phyloP scores from a whole-genome alignment of 2,888 invertebrate species.

The Drosophila affinis region DNA sequence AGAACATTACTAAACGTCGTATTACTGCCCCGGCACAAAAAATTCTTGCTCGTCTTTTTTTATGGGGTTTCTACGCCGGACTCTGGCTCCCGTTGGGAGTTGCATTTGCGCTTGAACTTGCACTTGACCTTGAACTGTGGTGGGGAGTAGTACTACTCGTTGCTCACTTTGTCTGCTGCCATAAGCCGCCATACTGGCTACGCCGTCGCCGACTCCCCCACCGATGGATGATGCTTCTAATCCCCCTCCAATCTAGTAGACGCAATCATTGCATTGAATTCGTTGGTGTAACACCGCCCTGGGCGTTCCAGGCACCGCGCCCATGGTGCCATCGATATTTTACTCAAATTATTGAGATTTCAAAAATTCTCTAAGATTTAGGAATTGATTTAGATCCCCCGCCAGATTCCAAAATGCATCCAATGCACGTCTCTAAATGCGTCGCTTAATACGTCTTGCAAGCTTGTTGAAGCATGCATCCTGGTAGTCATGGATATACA shows the following conservation, averaged over 20 bases:
- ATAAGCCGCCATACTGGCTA: conserved; percentile 72
- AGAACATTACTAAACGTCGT: no score
- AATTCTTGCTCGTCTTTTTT: conserved; percentile 81
- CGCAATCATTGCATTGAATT: no score
- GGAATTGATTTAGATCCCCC: conserved; percentile 21
- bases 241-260: conserved; percentile 29
- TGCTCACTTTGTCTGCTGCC: conserved; percentile 83
- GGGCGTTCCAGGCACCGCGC: conserved; percentile 85
- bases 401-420: conserved; percentile 35
- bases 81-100: conserved; percentile 52
- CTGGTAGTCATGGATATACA: conserved; percentile 95
- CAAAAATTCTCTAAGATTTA: not conserved
- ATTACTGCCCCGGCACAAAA: no score
- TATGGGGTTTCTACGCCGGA: conserved; percentile 86
- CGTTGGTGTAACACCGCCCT: no score
- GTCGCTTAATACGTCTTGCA: conserved; percentile 88
- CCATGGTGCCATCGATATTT: conserved; percentile 84
- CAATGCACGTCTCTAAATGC: conserved; percentile 48
- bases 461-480: conserved; percentile 99
- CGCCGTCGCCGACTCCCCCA: conserved; percentile 44
- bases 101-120: conserved; percentile 57
- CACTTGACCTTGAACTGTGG: conserved; percentile 43
- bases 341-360: conserved; percentile 84
- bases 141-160: conserved; percentile 72
- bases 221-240: conserved; percentile 34